These are phyloP conservation scores for Cyprinodon tularosa DNA, from an alignment of 2,113 vertebrate species.

Conservation along the genomic window DNA sequence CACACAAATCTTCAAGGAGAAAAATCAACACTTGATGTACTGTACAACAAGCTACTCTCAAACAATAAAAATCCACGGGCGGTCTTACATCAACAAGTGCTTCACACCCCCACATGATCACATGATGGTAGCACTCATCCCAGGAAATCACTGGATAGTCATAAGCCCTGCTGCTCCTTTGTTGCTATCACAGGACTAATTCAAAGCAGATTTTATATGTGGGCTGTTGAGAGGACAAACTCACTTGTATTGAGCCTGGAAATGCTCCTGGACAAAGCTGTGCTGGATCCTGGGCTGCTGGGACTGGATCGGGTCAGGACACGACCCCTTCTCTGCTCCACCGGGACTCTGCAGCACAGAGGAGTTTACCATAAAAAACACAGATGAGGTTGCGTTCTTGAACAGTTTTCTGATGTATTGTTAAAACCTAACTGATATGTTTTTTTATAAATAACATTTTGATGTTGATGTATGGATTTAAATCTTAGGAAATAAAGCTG, in stretches of 20 bases:
- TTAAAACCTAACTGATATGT: not conserved
- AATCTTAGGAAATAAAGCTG: not conserved
- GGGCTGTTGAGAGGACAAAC: slow-evolving; percentile 33
- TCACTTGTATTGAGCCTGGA: slow-evolving; percentile 85
- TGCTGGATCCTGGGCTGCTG: slow-evolving; percentile 63
- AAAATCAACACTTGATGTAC: not conserved
- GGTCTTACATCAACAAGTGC: not conserved
- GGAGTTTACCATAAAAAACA: slow-evolving; percentile 4
- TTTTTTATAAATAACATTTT: too few relatives aligned
- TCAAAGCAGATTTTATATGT: not conserved
- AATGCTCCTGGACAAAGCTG: slow-evolving; percentile 83
- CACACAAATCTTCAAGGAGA: not conserved
- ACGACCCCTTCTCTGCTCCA: slow-evolving; percentile 56
- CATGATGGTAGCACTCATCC: not conserved
- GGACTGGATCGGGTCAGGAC: slow-evolving; percentile 47
- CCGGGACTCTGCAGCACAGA: slow-evolving; percentile 64
- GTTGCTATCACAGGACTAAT: not conserved
- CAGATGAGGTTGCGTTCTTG: not conserved
- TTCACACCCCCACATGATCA: not conserved
- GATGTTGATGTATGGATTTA: not conserved
- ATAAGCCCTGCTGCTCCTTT: not conserved
- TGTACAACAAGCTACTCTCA: not conserved
- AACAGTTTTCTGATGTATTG: not conserved
- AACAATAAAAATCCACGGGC: not conserved
- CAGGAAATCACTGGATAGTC: not conserved